Evolutionary conservation across 2,113 vertebrate species (phyloP), one percentile per base, ranked within the genome.

Genomic region (Micromys minutus): DNA sequence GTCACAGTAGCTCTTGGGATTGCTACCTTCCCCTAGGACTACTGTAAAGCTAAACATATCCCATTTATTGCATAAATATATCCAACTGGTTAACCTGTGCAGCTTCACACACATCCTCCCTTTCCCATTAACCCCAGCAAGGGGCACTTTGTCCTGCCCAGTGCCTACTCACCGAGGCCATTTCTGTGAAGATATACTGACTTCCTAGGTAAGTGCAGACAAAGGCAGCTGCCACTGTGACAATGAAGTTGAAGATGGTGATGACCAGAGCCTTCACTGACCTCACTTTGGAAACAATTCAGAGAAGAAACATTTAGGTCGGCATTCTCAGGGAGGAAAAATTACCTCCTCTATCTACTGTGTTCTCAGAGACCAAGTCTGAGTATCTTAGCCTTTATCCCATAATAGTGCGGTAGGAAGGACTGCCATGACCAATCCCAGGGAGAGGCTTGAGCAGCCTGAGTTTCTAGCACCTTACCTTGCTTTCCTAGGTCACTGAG

Each of bases 211-310:
- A 99, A 0, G 99, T 99, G 94, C 99, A 99, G 90, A 98, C 98
- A 3, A 99, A 99, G 2, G 99, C 96, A 52, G 99, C 99, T 19
- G 85, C 98, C 96, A 99, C 98, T 0, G 99, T 99, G 96, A 99
- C 98, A 39, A 99, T 96, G 98, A 99, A 99, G 98, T 99, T 99
- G 97, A 99, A 99, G 26, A 99, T 39, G 17, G 99, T 99, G 97
- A 99, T 96, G 67, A 99, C 98, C 59, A 99, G 91, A 0, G 99
- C 99, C 96, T 99, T 99, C 61, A 98, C 98, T 0, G 99, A 99
- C 77, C 98, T 99, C 93, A 99, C 99, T 99, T 98, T 8, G 90
- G 55, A 89, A 57, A 97, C 42, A 94, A 79, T 15, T 86, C 96
- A 74, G 85, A 90, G 42, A 95, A 89, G 83, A 96, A 94, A 93